phyloP scores from a whole-genome alignment of 2,113 vertebrate species.

The western clawed frog (Xenopus tropicalis) region UCB_Xtro_10.0 CM004448.2:113901001-113901500 shows the following conservation, averaged over 20 bases:
- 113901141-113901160: constrained; percentile 23
- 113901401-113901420: too few species aligned
- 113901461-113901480: too few species aligned
- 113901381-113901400: too few species aligned
- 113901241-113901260: constrained; percentile 40
- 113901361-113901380: too few species aligned
- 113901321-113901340: neutral
- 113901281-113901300: constrained; percentile 25
- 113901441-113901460: too few species aligned
- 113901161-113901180: constrained; percentile 41
- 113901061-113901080: constrained; percentile 21
- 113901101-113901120: neutral
- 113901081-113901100: constrained; percentile 24
- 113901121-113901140: constrained; percentile 3
- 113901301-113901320: constrained; percentile 1
- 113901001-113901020: constrained; percentile 31
- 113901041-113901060: constrained; percentile 11
- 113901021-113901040: constrained; percentile 22
- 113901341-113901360: too few species aligned
- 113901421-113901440: too few species aligned
- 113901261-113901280: constrained; percentile 39
- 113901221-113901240: constrained; percentile 34
- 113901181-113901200: constrained; percentile 30
- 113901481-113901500: too few species aligned
- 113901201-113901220: constrained; percentile 17